Conservation (phyloP, 2,888 invertebrate genomes). For the Terebella lapidaria region DNA sequence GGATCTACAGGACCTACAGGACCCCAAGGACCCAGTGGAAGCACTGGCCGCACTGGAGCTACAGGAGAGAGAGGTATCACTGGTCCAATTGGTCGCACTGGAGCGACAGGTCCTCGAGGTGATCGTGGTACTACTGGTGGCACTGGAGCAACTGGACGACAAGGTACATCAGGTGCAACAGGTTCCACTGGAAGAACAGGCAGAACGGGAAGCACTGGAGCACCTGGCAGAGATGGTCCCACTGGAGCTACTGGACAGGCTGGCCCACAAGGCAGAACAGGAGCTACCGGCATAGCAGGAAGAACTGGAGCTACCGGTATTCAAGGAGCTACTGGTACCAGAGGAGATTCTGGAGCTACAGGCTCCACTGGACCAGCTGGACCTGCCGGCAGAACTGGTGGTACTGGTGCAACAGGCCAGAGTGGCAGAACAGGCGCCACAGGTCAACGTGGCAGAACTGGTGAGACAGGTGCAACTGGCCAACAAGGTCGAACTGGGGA, state of each 20-base stretch:
- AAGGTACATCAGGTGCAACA: neutral
- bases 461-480: conserved; percentile 25
- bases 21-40: neutral
- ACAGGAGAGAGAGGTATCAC: neutral
- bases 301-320: conserved; percentile 15
- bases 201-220: neutral
- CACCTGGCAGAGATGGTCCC: conserved; percentile 13
- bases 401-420: too few relatives aligned
- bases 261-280: conserved; percentile 11
- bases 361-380: conserved; percentile 6
- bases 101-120: neutral
- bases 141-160: neutral
- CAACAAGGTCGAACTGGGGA: conserved; percentile 1
- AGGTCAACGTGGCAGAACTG: conserved; percentile 49
- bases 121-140: neutral
- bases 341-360: conserved; percentile 18
- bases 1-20: neutral
- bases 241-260: conserved; percentile 15
- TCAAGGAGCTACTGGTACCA: neutral
- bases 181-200: neutral
- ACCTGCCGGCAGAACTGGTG: conserved; percentile 9
- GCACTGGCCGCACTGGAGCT: neutral
- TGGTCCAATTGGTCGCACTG: neutral
- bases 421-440: conserved; percentile 54
- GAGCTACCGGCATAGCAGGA: conserved; percentile 14